phyloP scores from a whole-genome alignment of 2,113 vertebrate genomes.

The Quiscalus mexicanus region DNA sequence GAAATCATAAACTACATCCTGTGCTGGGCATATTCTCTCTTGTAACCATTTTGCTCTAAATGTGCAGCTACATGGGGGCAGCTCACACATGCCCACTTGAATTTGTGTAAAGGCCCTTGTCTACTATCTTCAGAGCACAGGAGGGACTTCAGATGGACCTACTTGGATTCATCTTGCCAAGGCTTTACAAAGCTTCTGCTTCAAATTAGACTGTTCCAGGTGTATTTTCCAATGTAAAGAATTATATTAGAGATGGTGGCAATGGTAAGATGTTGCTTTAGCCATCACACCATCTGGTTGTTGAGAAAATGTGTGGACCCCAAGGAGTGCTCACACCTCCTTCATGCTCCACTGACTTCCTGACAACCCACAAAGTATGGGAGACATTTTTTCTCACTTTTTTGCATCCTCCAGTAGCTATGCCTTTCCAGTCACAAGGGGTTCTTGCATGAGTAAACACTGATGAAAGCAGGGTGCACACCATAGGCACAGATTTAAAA shows the following conservation, averaged over 20 bases:
- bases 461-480: background rate
- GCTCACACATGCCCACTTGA: accelerated
- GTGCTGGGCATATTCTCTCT: background rate
- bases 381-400: background rate
- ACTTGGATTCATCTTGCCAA: background rate
- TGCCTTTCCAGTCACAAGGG: background rate
- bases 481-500: background rate
- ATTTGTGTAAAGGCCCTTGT: background rate
- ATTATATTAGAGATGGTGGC: background rate
- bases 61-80: background rate
- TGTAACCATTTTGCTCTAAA: background rate
- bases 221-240: background rate
- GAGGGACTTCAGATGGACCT: background rate
- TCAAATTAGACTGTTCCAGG: background rate
- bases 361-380: background rate
- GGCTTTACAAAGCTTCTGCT: background rate
- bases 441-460: accelerated
- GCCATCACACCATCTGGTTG: background rate
- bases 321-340: accelerated
- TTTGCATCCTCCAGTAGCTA: background rate
- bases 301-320: background rate
- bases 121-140: background rate
- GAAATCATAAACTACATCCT: background rate
- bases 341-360: background rate
- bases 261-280: background rate